A percentile compares a stretch with the other conserved stretches of the same genome.
These are phyloP conservation scores for Channa striata DNA, from an alignment of 2,797 vertebrate genomes.

Conservation along the genomic window DNA sequence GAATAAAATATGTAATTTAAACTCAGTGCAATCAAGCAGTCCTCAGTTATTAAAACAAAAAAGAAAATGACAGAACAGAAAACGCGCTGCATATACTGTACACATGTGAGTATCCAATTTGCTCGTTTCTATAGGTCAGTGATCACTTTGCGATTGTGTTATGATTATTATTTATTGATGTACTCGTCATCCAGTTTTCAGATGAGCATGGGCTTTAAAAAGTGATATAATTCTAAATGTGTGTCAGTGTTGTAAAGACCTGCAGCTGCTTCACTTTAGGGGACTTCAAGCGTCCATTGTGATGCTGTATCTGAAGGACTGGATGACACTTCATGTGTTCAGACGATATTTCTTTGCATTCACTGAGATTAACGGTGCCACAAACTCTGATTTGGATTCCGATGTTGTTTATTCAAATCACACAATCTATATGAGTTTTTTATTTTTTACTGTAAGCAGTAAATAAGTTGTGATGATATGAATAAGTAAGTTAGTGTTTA, in stretches of 20 bases:
- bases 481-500: no score
- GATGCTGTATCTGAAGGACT: conserved; percentile 18
- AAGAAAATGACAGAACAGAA: no score
- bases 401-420: neutral
- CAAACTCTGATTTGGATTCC: neutral
- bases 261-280: conserved; percentile 43
- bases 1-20: no score
- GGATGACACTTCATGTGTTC: conserved; percentile 18
- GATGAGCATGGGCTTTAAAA: conserved; percentile 18
- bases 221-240: conserved; percentile 19
- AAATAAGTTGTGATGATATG: no score
- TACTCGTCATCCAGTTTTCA: conserved; percentile 14
- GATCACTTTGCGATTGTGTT: neutral
- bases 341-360: neutral
- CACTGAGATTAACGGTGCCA: neutral
- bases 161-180: neutral
- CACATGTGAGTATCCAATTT: no score
- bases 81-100: no score
- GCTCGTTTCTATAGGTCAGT: neutral
- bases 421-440: neutral
- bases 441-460: no score
- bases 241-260: conserved; percentile 33
- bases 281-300: conserved; percentile 24
- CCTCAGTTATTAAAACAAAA: neutral
- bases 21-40: neutral